phyloP scores from a whole-genome alignment of 2,888 invertebrate species.

The Apotomis turbidana region DNA sequence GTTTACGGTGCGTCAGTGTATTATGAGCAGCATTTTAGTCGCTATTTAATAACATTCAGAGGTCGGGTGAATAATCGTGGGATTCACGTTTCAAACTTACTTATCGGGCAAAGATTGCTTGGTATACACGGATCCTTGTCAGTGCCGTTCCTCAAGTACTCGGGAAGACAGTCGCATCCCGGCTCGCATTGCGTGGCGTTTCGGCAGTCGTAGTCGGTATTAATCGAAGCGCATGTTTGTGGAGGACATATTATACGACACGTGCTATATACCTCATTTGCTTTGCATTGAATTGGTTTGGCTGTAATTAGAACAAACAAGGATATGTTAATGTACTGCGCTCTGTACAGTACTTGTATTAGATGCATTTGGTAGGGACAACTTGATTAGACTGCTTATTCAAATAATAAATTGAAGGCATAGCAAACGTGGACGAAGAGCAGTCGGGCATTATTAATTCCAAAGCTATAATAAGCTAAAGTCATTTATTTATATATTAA shows the following conservation, averaged over 20 bases:
- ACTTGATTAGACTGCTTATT: too few relatives aligned
- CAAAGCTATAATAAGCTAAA: background rate
- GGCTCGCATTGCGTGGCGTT: constrained; percentile 18
- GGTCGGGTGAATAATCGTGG: too few relatives aligned
- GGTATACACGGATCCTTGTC: constrained; percentile 39
- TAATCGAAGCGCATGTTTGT: constrained; percentile 38
- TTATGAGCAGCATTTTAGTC: too few relatives aligned
- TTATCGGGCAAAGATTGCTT: constrained; percentile 36
- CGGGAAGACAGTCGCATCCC: constrained; percentile 41
- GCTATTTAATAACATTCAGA: too few relatives aligned
- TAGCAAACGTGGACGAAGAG: too few relatives aligned
- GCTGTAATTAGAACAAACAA: constrained; percentile 10
- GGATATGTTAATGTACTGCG: background rate
- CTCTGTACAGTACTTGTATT: too few relatives aligned
- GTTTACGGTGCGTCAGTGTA: too few relatives aligned
- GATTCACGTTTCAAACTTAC: constrained; percentile 20
- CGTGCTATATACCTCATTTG: constrained; percentile 37
- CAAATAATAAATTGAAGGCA: too few relatives aligned
- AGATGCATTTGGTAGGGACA: too few relatives aligned
- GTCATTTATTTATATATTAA: too few relatives aligned
- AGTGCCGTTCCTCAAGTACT: constrained; percentile 42
- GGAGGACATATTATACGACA: constrained; percentile 40
- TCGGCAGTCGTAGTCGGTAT: constrained; percentile 27
- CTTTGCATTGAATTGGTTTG: constrained; percentile 32
- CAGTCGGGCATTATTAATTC: too few relatives aligned